Conservation (phyloP, 2,888 invertebrate species). For the Tubulanus polymorphus region DNA sequence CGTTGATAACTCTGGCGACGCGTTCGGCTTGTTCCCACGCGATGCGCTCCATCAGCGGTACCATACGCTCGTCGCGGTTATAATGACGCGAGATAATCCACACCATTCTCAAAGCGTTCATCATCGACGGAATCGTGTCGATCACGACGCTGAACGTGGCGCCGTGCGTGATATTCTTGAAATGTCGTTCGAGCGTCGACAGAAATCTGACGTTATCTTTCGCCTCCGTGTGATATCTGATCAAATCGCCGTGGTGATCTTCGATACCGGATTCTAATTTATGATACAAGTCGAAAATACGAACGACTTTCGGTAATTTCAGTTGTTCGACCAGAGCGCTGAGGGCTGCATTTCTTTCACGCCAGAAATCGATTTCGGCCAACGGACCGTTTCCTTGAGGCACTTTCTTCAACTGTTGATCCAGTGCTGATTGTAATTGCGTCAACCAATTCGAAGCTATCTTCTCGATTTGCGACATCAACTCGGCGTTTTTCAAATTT, state of each 20-base stretch:
- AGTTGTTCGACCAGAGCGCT: slow-evolving; percentile 78
- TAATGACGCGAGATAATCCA: slow-evolving; percentile 88
- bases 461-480: slow-evolving; percentile 56
- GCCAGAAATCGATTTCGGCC: slow-evolving; percentile 83
- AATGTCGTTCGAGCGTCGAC: slow-evolving; percentile 69
- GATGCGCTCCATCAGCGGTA: slow-evolving; percentile 74
- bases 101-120: slow-evolving; percentile 81
- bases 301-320: slow-evolving; percentile 66
- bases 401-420: slow-evolving; percentile 40
- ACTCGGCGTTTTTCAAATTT: slow-evolving; percentile 37
- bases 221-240: slow-evolving; percentile 67
- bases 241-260: slow-evolving; percentile 62
- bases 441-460: slow-evolving; percentile 61
- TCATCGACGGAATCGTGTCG: slow-evolving; percentile 71
- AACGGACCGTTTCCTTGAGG: slow-evolving; percentile 71
- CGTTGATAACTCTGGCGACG: slow-evolving; percentile 67
- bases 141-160: slow-evolving; percentile 69
- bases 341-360: slow-evolving; percentile 72
- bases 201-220: slow-evolving; percentile 75
- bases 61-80: slow-evolving; percentile 80
- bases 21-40: slow-evolving; percentile 78
- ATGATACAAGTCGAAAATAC: slow-evolving; percentile 62
- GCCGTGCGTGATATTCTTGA: slow-evolving; percentile 69
- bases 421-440: slow-evolving; percentile 43
- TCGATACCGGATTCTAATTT: slow-evolving; percentile 60